phyloP scores from a whole-genome alignment of 2,113 vertebrate genomes.

The Brienomyrus brachyistius region DNA sequence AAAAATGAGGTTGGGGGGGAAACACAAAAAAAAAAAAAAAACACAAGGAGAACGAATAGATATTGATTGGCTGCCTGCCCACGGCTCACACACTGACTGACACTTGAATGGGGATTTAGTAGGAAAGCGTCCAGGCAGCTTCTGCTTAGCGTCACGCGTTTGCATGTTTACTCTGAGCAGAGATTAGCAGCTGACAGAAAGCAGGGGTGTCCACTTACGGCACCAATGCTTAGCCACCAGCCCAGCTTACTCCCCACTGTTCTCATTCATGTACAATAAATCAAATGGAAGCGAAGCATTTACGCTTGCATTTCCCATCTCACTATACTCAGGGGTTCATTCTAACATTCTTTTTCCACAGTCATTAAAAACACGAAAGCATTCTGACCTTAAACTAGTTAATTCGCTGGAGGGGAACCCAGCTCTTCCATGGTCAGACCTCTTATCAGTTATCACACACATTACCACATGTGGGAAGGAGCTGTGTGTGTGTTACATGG shows the following conservation, averaged over 20 bases:
- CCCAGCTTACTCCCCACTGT: neutral
- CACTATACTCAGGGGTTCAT: neutral
- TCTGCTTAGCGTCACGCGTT: neutral
- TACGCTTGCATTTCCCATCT: slow-evolving; percentile 3
- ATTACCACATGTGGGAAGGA: neutral
- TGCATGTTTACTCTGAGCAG: slow-evolving; percentile 4
- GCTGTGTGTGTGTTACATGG: neutral
- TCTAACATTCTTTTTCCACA: neutral
- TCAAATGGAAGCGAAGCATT: neutral
- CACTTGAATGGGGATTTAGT: neutral
- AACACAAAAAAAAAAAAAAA: neutral
- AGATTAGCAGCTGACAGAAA: slow-evolving; percentile 10
- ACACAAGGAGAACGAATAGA: neutral
- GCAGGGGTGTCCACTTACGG: neutral
- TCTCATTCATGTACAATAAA: neutral
- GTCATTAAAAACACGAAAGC: neutral
- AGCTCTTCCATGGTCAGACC: slow-evolving; percentile 44
- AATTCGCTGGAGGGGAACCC: slow-evolving; percentile 47
- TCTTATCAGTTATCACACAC: neutral
- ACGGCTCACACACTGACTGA: neutral
- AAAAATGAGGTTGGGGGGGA: neutral
- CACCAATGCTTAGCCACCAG: neutral
- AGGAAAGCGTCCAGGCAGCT: neutral
- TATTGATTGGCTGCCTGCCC: neutral
- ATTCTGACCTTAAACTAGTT: slow-evolving; percentile 45